Evolutionary conservation across 2,113 vertebrate species (phyloP).

Genomic region (Chloebia gouldiae): DNA sequence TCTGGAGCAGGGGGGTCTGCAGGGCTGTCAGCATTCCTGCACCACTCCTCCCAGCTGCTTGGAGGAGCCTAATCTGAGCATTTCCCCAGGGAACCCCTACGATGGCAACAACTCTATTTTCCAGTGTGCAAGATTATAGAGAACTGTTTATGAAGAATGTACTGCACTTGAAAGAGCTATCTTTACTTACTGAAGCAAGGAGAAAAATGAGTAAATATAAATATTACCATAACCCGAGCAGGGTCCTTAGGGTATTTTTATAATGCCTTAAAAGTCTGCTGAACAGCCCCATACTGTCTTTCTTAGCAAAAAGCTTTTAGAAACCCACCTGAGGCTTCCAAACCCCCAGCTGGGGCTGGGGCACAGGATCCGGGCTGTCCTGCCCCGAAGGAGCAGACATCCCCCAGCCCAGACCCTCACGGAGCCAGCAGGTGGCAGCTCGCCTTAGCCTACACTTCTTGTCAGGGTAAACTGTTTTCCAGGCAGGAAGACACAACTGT

Average conservation of each 20-base stretch:
- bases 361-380: neutral
- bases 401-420: neutral
- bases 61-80: neutral
- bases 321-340: neutral
- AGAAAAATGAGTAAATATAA: neutral
- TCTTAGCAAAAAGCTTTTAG: neutral
- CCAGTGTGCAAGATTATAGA: neutral
- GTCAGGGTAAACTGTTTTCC: neutral
- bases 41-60: slow-evolving; percentile 9
- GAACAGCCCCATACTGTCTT: neutral
- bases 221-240: neutral
- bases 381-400: neutral
- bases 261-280: neutral
- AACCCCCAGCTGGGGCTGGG: neutral
- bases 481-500: neutral
- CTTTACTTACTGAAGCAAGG: neutral
- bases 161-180: neutral
- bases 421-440: slow-evolving; percentile 45
- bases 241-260: neutral
- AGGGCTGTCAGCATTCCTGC: slow-evolving; percentile 30
- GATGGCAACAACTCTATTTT: slow-evolving; percentile 22
- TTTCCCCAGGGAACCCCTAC: neutral
- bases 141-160: neutral
- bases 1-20: neutral
- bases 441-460: neutral